A percentile compares a stretch with the other conserved stretches of the same genome.
Evolutionary conservation across 1,140 invertebrate species (phyloP).

Genomic region (Telenomus remus): DNA sequence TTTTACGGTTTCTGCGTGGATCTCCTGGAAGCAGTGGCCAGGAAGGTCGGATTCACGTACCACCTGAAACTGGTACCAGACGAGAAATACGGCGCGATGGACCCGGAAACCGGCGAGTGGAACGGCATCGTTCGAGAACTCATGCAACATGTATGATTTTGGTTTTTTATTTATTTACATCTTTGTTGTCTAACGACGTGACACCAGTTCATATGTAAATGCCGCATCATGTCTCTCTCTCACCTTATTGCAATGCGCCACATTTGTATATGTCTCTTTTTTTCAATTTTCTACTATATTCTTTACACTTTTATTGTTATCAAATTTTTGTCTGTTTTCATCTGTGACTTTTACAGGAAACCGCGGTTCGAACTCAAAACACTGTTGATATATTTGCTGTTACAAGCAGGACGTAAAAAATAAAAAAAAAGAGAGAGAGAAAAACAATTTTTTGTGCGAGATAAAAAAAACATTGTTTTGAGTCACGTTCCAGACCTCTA

Average conservation of each 20-base stretch:
- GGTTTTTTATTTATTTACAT: slow-evolving; percentile 67
- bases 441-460: too few species aligned
- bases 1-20: slow-evolving; percentile 90
- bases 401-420: too few species aligned
- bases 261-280: slow-evolving; percentile 8
- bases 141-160: slow-evolving; percentile 81
- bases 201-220: slow-evolving; percentile 38
- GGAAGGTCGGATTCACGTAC: slow-evolving; percentile 84
- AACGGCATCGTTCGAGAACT: slow-evolving; percentile 90
- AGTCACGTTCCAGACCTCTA: slow-evolving; percentile 1
- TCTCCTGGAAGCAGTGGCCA: slow-evolving; percentile 80
- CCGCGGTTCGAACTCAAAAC: background rate
- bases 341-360: slow-evolving; percentile 5
- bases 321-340: background rate
- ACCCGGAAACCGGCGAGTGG: slow-evolving; percentile 83
- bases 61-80: slow-evolving; percentile 85
- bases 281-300: slow-evolving; percentile 9
- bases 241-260: slow-evolving; percentile 24
- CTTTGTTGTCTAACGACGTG: slow-evolving; percentile 47
- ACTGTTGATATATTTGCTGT: background rate
- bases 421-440: too few species aligned
- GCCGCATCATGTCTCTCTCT: slow-evolving; percentile 30
- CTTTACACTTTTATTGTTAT: slow-evolving; percentile 5
- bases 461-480: slow-evolving; percentile 1
- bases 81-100: slow-evolving; percentile 84